Conservation (phyloP, 2,888 invertebrate species). For the Drosophila heteroneura region DNA sequence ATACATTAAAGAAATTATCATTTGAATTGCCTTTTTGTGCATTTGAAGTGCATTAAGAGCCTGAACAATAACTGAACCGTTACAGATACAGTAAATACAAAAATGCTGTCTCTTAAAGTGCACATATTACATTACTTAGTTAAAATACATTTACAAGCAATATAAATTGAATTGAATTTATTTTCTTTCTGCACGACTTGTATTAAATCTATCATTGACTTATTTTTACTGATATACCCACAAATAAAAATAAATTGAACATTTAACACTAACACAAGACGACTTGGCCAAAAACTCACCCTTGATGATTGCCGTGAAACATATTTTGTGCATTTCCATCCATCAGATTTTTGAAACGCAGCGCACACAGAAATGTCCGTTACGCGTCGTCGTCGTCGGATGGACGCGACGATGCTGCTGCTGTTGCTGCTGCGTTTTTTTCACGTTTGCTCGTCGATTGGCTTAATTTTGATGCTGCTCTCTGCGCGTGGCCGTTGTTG, state of each 20-base stretch:
- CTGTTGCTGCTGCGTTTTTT: slow-evolving; percentile 68
- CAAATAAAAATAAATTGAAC: neutral
- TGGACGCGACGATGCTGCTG: slow-evolving; percentile 73
- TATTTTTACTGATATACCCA: neutral
- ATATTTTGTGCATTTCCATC: slow-evolving; percentile 86
- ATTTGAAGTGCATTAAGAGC: neutral
- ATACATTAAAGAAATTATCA: neutral
- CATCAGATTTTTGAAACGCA: slow-evolving; percentile 85
- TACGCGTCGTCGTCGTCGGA: slow-evolving; percentile 60
- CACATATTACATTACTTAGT: neutral
- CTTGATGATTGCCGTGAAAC: slow-evolving; percentile 88
- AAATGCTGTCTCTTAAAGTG: neutral
- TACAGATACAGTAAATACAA: neutral
- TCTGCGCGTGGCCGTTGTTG: slow-evolving; percentile 75
- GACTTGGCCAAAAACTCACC: slow-evolving; percentile 72
- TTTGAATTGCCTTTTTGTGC: neutral
- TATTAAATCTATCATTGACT: neutral
- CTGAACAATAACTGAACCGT: neutral
- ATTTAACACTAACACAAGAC: neutral
- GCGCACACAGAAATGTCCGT: slow-evolving; percentile 80
- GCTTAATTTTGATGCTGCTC: slow-evolving; percentile 81
- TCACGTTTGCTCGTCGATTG: slow-evolving; percentile 69
- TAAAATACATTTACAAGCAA: neutral
- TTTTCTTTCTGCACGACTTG: neutral
- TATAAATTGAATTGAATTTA: neutral